Percentiles rank a stretch among this genome's conserved stretches.
phyloP scores from a whole-genome alignment of 2,888 invertebrate species.

The Selenia dentaria region DNA sequence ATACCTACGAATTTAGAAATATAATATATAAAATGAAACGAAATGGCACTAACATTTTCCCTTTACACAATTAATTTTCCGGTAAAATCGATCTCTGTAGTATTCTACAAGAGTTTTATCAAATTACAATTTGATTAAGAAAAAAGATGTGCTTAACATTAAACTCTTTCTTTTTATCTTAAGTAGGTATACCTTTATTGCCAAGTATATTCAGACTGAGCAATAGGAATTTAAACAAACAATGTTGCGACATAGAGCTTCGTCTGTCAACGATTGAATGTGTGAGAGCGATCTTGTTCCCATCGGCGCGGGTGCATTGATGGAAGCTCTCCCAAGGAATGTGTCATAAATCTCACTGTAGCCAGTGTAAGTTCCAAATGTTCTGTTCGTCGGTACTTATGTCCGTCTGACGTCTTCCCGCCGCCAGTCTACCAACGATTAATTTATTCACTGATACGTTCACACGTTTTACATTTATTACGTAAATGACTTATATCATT shows the following conservation, averaged over 20 bases:
- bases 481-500: constrained; percentile 15
- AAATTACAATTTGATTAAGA: too few species aligned
- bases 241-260: constrained; percentile 55
- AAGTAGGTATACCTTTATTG: too few species aligned
- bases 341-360: constrained; percentile 64
- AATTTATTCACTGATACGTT: constrained; percentile 42
- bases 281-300: constrained; percentile 70
- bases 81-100: too few species aligned
- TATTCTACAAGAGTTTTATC: too few species aligned
- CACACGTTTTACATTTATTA: constrained; percentile 32
- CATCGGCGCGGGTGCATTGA: constrained; percentile 51
- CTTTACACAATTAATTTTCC: constrained; percentile 5
- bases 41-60: neutral
- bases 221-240: constrained; percentile 31
- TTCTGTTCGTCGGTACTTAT: constrained; percentile 11
- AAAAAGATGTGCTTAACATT: neutral
- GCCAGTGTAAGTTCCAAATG: constrained; percentile 7
- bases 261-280: constrained; percentile 63
- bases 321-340: constrained; percentile 64
- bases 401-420: constrained; percentile 27
- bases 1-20: constrained; percentile 10
- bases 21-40: constrained; percentile 1
- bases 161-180: too few species aligned
- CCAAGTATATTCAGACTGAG: constrained; percentile 28
- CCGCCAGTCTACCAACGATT: constrained; percentile 36